These are phyloP conservation scores for Caranx melampygus DNA, from an alignment of 2,113 vertebrate species.

Conservation along the genomic window DNA sequence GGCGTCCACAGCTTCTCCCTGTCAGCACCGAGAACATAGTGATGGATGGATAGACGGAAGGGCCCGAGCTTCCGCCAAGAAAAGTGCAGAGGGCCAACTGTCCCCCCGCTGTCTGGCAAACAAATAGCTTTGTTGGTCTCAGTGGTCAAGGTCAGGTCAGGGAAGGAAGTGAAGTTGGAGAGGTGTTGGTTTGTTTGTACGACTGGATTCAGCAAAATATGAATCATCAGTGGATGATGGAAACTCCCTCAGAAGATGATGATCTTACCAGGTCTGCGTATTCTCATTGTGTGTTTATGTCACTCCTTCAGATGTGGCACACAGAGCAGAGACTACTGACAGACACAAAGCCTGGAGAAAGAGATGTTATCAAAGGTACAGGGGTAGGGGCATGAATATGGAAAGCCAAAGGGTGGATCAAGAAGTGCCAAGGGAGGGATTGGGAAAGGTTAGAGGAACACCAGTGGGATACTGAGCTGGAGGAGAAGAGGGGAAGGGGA, in stretches of 20 bases:
- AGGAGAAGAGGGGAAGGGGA: not conserved
- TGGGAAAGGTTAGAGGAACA: conserved; percentile 60
- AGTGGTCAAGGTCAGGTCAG: conserved; percentile 54
- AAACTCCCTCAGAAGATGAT: not conserved
- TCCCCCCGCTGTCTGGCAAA: conserved; percentile 52
- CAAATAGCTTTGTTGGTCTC: conserved; percentile 52
- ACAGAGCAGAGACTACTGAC: conserved; percentile 5
- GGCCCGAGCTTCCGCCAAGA: conserved; percentile 26
- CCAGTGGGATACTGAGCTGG: conserved; percentile 29
- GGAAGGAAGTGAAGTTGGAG: conserved; percentile 1
- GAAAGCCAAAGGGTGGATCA: conserved; percentile 47
- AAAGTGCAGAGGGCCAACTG: conserved; percentile 22
- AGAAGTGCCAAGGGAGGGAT: conserved; percentile 43
- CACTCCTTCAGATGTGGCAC: conserved; percentile 27
- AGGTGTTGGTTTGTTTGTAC: conserved; percentile 11
- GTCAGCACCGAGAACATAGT: conserved; percentile 61
- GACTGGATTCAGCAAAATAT: not conserved
- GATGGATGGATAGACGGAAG: conserved; percentile 59
- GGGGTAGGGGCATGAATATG: conserved; percentile 31
- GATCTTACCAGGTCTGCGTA: not conserved
- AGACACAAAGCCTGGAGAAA: conserved; percentile 37
- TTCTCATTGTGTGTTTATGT: not conserved
- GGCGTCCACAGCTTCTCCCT: conserved; percentile 56
- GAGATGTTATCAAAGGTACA: conserved; percentile 8
- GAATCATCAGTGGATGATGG: not conserved